Base-by-base conservation (phyloP, 37 sponge, comb jelly and placozoan species). In the Petrosia ficiformis region DNA sequence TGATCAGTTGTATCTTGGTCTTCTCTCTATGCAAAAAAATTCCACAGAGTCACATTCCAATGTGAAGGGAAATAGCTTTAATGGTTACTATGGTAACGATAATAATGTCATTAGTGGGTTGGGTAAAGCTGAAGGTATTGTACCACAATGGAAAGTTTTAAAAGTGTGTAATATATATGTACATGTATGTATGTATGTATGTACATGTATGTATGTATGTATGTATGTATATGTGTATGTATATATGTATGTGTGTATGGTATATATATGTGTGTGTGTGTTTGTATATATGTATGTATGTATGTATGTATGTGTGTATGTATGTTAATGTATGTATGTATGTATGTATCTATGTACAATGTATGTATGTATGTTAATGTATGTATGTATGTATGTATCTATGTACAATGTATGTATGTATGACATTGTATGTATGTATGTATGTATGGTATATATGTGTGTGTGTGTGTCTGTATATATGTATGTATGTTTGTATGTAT, bases 81-180 rank as follows among this genome's bases (percentile, higher is more conserved):
- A 8, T 61, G 42, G 58, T 16, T 10, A 2, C 39, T 52, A 29
- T 16, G 8, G 36, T 31, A 36, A 61, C 63, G 63, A 29, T 5
- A 42, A 10, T 2, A 56, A 42, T 40, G 28, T 38, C 11, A 26
- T 33, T 32, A 74, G 10, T 19, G 59, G 68, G 3, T 39, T 16
- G 30, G 68, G 65, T 28, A 82, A 80, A 29, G 54, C n/a, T n/a
- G n/a, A n/a, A n/a, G n/a, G n/a, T n/a, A n/a, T n/a, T n/a, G n/a
- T 75, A 40, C 88, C 92, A 14, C 88, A 87, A 6, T 92, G 92
- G 92, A 87, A 40, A 60, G 75, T 92, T 36, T 44, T 85, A 6
- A 82, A 83, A 39, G 84, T 83, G 26, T 61, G 6, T n/a, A 8
- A 61, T 75, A 40, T 36, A 1, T 39, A 28, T 58, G 39, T 3